Conservation (phyloP, 2,888 invertebrate species). For the Nephrotoma appendiculata region DNA sequence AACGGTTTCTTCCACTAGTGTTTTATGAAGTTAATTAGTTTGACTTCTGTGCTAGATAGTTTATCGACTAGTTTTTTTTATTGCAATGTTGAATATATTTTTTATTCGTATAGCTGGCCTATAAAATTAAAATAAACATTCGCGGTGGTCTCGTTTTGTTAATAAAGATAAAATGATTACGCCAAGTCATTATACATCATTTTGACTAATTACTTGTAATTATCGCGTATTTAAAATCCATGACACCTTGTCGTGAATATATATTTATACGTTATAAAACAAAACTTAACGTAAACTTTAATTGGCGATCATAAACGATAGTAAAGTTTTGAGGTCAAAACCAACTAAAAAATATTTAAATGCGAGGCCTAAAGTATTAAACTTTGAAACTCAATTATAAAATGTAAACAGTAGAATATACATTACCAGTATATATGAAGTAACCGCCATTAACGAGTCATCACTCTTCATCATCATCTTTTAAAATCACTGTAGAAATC, state of each 20-base stretch:
- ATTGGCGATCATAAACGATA: neutral
- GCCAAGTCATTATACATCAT: neutral
- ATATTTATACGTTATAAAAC: neutral
- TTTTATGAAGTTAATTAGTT: neutral
- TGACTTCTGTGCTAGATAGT: neutral
- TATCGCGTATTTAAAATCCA: neutral
- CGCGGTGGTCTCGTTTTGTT: neutral
- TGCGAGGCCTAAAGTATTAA: neutral
- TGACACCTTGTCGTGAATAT: neutral
- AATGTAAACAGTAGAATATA: neutral
- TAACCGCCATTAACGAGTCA: neutral
- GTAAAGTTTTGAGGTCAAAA: neutral
- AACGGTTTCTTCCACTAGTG: neutral
- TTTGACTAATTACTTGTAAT: neutral
- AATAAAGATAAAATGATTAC: neutral
- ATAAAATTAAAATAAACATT: neutral
- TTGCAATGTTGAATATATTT: too few species aligned
- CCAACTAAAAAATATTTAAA: neutral
- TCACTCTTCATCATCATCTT: neutral
- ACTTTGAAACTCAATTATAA: neutral
- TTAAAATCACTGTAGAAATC: neutral
- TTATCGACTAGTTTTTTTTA: neutral
- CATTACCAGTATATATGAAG: neutral
- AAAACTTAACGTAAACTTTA: neutral
- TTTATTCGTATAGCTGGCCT: neutral